These are phyloP conservation scores for Busseola fusca DNA, from an alignment of 2,888 invertebrate species.

Conservation along the genomic window DNA sequence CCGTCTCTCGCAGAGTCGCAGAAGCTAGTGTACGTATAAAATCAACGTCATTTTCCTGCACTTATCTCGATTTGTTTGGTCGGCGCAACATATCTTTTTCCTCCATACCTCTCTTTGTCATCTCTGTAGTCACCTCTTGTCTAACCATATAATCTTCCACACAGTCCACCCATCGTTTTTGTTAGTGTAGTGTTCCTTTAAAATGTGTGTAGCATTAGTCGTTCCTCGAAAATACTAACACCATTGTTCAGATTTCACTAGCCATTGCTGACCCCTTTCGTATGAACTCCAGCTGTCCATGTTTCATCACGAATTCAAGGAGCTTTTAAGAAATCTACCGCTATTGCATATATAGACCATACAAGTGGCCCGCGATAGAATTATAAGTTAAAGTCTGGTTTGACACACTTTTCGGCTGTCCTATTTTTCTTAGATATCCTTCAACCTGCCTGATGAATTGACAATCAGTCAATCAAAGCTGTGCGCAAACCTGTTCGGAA, in stretches of 20 bases:
- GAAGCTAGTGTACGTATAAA: not conserved
- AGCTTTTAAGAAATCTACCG: not conserved
- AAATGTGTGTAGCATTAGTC: not conserved
- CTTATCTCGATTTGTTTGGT: too few relatives aligned
- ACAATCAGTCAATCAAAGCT: constrained; percentile 39
- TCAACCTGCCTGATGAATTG: constrained; percentile 32
- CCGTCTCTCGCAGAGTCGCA: not conserved
- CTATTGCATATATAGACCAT: too few relatives aligned
- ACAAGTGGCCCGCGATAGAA: not conserved
- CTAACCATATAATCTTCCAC: too few relatives aligned
- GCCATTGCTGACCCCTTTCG: too few relatives aligned
- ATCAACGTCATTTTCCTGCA: too few relatives aligned
- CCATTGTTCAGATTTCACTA: too few relatives aligned
- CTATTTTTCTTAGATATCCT: constrained; percentile 22
- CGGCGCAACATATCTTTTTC: too few relatives aligned
- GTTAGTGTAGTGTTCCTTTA: not conserved
- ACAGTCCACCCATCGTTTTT: too few relatives aligned
- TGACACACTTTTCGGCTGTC: constrained; percentile 14
- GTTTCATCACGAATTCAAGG: not conserved
- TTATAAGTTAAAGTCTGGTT: constrained; percentile 1
- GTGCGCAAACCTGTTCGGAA: constrained; percentile 19
- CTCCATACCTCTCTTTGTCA: too few relatives aligned
- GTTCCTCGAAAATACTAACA: too few relatives aligned
- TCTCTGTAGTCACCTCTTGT: too few relatives aligned
- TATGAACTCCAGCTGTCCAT: not conserved